These are phyloP conservation scores for Morpho helenor DNA, from an alignment of 2,888 invertebrate genomes.

Conservation along the genomic window DNA sequence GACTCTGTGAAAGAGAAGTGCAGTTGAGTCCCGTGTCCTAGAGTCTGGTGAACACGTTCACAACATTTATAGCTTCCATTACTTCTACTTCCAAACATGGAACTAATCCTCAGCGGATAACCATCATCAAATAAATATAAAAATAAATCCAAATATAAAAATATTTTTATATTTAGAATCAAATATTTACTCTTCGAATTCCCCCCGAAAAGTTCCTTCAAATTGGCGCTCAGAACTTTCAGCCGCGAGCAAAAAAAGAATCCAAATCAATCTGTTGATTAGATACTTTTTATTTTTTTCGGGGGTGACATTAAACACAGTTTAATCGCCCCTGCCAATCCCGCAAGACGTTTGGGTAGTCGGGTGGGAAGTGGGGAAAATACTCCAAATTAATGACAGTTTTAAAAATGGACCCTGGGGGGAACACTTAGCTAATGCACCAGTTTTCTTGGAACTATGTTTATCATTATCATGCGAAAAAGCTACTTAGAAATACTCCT, in stretches of 20 bases:
- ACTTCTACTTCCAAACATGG: neutral
- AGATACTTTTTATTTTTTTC: slow-evolving; percentile 55
- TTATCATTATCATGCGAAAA: slow-evolving; percentile 3
- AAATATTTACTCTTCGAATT: slow-evolving; percentile 1
- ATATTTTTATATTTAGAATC: neutral
- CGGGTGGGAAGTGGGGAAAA: slow-evolving; percentile 36
- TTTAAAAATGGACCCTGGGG: slow-evolving; percentile 57
- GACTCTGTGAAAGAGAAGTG: too few relatives aligned
- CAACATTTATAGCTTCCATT: neutral
- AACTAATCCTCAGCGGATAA: too few relatives aligned
- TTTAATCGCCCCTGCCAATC: slow-evolving; percentile 65
- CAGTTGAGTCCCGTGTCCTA: neutral
- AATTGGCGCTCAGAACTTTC: slow-evolving; percentile 25
- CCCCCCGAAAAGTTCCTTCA: slow-evolving; percentile 2
- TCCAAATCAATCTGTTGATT: slow-evolving; percentile 71
- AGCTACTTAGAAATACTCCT: neutral
- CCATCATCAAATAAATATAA: too few relatives aligned
- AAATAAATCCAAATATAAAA: too few relatives aligned
- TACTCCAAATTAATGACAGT: slow-evolving; percentile 70
- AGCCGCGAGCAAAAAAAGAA: slow-evolving; percentile 45
- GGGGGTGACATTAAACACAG: slow-evolving; percentile 72
- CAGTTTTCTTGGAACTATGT: slow-evolving; percentile 14
- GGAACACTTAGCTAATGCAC: slow-evolving; percentile 27
- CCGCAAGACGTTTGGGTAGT: slow-evolving; percentile 43
- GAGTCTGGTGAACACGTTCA: neutral